Base-by-base conservation (phyloP, 2,888 invertebrate genomes). In the Melikaiella ostensackeni region DNA sequence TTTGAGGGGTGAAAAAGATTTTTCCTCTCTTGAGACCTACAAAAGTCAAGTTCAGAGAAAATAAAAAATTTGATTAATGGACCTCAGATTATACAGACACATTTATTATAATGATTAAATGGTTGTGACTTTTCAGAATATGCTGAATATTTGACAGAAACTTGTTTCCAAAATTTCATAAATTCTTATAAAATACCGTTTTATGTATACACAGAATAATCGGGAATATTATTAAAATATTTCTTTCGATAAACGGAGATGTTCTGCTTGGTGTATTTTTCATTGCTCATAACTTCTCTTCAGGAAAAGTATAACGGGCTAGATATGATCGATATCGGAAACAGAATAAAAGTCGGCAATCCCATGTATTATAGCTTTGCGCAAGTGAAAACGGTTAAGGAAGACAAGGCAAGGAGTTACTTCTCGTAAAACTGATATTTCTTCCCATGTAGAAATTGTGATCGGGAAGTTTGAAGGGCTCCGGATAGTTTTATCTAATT, bases 301-400 rank as follows among this genome's bases (percentile, higher is more conserved):
- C 70, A 33, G 70, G 50, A 50, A 70, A 70, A 50, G 50, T 21
- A 27, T 66, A 38, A 46, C 8, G 7, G 42, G 27, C n/a, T 27
- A 50, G 33, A 50, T 70, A 33, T 33, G 50, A 70, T 70, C 50
- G 30, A 30, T 50, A 30, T 70, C 30, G 70, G 50, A 50, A 70
- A 50, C 50, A 33, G 70, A 33, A 70, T 70, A n/a, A 70, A 70
- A 70, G 46, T 70, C 66, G 42, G 19, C 46, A 46, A 66, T 66
- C 16, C 38, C 21, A 38, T 19, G 24, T 38, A n/a, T 38, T 64
- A 38, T 63, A 63, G n/a, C 30, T 24, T 77, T 62, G 77, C 77
- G 76, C 77, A 76, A 80, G 75, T 38, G 50, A 55, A 62, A 76
- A 66, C 74, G 74, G 74, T 78, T 76, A 76, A 76, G 70, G 38